Percentiles rank a stretch among this genome's conserved stretches.
phyloP scores from a whole-genome alignment of 2,113 vertebrate genomes.

The Gopherus flavomarginatus region DNA sequence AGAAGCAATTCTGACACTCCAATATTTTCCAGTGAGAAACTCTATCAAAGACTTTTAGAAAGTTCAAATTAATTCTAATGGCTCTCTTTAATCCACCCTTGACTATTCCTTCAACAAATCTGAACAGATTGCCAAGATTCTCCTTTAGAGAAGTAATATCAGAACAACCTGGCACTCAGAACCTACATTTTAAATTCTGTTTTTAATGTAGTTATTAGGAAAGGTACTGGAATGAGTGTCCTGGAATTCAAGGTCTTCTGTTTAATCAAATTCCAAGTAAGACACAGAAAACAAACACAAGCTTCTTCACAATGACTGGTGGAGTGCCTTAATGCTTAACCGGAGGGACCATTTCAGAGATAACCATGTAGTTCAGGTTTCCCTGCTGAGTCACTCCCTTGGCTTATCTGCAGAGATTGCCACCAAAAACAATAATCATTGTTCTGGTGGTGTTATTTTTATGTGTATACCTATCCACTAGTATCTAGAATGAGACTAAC shows the following conservation, averaged over 20 bases:
- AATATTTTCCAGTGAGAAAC: background rate
- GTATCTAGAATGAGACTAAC: background rate
- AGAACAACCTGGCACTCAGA: background rate
- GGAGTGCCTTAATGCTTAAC: background rate
- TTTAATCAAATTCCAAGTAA: background rate
- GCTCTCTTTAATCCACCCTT: background rate
- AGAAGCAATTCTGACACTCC: background rate
- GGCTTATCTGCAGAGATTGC: background rate
- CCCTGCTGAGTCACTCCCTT: background rate
- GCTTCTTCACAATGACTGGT: accelerated
- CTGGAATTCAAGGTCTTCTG: background rate
- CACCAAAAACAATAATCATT: background rate
- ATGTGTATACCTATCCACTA: background rate
- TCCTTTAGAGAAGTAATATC: background rate
- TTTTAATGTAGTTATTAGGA: background rate
- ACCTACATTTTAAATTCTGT: background rate
- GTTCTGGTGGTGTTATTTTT: background rate
- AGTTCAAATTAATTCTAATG: background rate
- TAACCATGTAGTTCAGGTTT: background rate
- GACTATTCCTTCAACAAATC: background rate
- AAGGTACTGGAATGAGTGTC: background rate
- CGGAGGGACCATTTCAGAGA: background rate
- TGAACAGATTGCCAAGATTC: background rate
- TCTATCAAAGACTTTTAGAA: background rate
- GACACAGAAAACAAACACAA: background rate